Evolutionary conservation across 2,113 vertebrate genomes (phyloP).

Genomic region (Tachycineta bicolor): DNA sequence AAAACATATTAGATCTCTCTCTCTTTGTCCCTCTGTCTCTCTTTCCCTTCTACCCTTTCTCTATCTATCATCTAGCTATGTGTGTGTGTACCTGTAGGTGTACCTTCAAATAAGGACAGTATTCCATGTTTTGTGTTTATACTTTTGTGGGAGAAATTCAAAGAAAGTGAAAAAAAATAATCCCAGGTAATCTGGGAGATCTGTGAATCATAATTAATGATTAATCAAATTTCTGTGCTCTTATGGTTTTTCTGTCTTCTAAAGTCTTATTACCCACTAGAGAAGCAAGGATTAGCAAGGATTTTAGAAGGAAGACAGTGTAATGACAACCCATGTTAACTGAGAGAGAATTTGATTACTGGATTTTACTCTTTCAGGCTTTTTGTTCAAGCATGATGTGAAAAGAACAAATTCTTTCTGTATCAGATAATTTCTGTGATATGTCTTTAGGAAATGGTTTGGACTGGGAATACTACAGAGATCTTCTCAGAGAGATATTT

Average conservation of each 20-base stretch:
- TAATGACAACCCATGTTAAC: not conserved
- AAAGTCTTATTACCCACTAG: not conserved
- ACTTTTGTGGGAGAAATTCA: not conserved
- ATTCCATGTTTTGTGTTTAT: not conserved
- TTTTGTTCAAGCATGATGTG: not conserved
- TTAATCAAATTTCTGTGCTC: not conserved
- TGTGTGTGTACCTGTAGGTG: not conserved
- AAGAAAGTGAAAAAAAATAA: not conserved
- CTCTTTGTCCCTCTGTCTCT: too few species aligned
- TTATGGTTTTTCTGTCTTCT: not conserved
- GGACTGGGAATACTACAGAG: not conserved
- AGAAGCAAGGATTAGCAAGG: not conserved
- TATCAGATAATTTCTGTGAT: not conserved
- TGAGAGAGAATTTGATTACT: not conserved
- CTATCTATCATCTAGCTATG: not conserved
- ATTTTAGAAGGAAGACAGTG: not conserved
- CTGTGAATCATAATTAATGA: not conserved
- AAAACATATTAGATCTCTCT: not conserved
- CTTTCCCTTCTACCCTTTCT: not conserved
- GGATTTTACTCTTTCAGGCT: not conserved
- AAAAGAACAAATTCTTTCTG: not conserved
- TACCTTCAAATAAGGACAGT: not conserved
- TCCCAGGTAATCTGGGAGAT: not conserved
- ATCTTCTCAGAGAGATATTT: not conserved
- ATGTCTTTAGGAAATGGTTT: not conserved